Conservation (phyloP, 2,113 vertebrate genomes). For the Trematocara nigrifrons region DNA sequence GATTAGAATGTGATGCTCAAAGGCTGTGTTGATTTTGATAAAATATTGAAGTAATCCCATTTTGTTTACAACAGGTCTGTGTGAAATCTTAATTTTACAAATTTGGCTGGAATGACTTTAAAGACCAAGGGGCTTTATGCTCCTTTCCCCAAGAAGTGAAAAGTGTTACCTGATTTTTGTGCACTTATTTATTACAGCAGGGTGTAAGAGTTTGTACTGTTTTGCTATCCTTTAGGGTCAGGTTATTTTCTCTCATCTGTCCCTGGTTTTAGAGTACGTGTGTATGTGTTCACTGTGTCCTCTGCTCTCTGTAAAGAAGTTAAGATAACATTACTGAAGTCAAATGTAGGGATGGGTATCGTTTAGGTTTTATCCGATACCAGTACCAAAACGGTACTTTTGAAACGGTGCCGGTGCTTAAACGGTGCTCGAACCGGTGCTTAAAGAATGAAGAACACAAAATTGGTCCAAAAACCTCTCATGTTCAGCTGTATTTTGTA, state of each 20-base stretch:
- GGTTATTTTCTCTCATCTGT: neutral
- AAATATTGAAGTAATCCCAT: neutral
- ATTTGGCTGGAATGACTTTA: neutral
- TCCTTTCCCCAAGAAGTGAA: neutral
- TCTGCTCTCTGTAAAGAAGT: neutral
- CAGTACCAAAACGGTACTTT: no score
- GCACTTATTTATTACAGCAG: neutral
- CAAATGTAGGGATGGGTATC: neutral
- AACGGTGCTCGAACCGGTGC: no score
- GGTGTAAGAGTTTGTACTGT: neutral
- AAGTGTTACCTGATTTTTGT: neutral
- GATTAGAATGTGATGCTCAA: neutral
- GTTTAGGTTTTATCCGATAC: no score
- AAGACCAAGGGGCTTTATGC: neutral
- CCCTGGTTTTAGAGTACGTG: neutral
- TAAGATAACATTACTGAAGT: neutral
- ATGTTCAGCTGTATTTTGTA: no score
- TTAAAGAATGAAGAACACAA: no score
- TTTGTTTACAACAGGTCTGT: neutral
- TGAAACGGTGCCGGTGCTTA: no score
- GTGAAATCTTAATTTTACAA: neutral
- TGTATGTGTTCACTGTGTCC: neutral
- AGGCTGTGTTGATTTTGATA: neutral
- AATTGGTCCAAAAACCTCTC: no score
- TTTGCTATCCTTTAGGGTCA: neutral